Percentiles rank a stretch among this genome's conserved stretches.
Evolutionary conservation across 2,797 vertebrate species (phyloP).

Genomic region (Cuculus canorus): DNA sequence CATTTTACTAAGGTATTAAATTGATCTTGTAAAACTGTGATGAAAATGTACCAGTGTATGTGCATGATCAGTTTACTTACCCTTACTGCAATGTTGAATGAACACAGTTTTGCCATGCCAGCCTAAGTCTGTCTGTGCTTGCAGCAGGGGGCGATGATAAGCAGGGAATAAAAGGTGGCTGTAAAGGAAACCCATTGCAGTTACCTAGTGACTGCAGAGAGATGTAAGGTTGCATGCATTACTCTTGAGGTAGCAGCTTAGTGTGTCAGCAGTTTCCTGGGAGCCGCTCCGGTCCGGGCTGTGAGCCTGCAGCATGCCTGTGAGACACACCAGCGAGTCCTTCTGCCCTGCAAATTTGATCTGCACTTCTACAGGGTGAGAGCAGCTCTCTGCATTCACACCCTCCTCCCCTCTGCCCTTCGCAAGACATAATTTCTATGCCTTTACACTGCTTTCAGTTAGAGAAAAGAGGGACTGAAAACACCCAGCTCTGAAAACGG

Average conservation of each 20-base stretch:
- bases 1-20: not conserved
- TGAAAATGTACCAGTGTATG: not conserved
- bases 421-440: not conserved
- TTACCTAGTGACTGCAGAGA: not conserved
- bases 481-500: not conserved
- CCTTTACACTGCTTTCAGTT: not conserved
- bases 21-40: not conserved
- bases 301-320: not conserved
- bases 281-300: accelerated
- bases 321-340: not conserved
- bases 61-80: not conserved
- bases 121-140: not conserved
- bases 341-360: not conserved
- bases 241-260: not conserved
- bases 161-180: not conserved
- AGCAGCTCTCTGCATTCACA: not conserved
- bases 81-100: not conserved
- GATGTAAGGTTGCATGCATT: not conserved
- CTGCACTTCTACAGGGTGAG: not conserved
- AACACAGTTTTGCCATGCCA: not conserved
- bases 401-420: not conserved
- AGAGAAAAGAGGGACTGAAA: not conserved
- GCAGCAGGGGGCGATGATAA: not conserved
- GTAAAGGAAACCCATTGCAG: not conserved
- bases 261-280: not conserved